phyloP scores from a whole-genome alignment of 2,113 vertebrate genomes.

The Dipodomys spectabilis region DNA sequence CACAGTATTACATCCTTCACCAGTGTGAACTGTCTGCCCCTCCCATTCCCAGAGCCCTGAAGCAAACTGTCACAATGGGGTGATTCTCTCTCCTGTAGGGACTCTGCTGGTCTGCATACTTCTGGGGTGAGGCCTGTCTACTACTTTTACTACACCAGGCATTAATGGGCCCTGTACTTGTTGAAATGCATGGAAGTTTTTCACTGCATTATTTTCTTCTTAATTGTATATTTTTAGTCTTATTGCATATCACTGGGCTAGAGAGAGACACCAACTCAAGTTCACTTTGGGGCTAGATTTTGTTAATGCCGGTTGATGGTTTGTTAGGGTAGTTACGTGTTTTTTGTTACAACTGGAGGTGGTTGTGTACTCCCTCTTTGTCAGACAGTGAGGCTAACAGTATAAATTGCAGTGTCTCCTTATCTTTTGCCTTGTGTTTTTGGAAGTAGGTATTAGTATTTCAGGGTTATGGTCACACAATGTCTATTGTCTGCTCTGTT shows the following conservation, averaged over 20 bases:
- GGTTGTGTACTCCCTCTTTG: neutral
- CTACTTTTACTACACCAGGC: slow-evolving; percentile 34
- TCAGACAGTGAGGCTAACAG: neutral
- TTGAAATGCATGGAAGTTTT: slow-evolving; percentile 43
- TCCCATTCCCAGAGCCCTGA: slow-evolving; percentile 77
- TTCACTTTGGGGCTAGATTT: neutral
- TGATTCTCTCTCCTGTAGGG: slow-evolving; percentile 52
- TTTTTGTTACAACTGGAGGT: slow-evolving; percentile 10
- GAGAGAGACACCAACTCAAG: neutral
- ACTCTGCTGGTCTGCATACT: slow-evolving; percentile 42
- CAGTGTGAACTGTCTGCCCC: slow-evolving; percentile 68
- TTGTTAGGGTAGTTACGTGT: neutral
- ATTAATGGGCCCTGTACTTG: slow-evolving; percentile 41
- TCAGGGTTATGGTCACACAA: neutral
- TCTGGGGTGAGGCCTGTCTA: slow-evolving; percentile 47
- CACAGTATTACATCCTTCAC: slow-evolving; percentile 44
- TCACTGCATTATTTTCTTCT: slow-evolving; percentile 40
- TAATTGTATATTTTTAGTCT: slow-evolving; percentile 13
- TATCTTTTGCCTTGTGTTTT: neutral
- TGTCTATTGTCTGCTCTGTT: slow-evolving; percentile 28
- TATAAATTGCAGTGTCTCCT: neutral
- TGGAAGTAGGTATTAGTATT: slow-evolving; percentile 5
- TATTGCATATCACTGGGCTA: neutral
- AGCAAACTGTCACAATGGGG: slow-evolving; percentile 64
- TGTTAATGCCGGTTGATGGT: slow-evolving; percentile 34